These are phyloP conservation scores for Archips xylosteana DNA, from an alignment of 2,888 invertebrate species.

Conservation along the genomic window DNA sequence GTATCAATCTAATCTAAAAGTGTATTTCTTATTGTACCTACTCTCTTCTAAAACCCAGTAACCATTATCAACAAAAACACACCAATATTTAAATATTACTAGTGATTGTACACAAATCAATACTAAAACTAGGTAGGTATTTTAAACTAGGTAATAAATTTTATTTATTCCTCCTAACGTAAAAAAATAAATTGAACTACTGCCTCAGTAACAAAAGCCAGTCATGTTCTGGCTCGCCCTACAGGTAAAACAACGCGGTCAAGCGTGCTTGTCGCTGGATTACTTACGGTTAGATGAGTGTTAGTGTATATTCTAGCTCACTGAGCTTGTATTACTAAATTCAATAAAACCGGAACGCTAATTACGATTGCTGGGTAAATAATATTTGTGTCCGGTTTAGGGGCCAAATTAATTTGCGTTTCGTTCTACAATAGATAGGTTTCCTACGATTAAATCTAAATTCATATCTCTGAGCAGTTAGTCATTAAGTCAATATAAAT, in stretches of 20 bases:
- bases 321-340: background rate
- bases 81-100: background rate
- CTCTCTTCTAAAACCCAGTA: background rate
- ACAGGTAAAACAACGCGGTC: background rate
- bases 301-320: background rate
- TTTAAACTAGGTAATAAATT: background rate
- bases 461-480: slow-evolving; percentile 8
- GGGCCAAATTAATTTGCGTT: slow-evolving; percentile 48
- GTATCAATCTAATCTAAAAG: background rate
- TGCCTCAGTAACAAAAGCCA: background rate
- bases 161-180: background rate
- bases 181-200: background rate
- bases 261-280: background rate
- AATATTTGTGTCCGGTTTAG: slow-evolving; percentile 43
- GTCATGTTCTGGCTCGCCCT: background rate
- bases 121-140: slow-evolving; percentile 3
- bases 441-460: slow-evolving; percentile 29
- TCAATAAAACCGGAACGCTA: background rate
- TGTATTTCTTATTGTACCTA: background rate
- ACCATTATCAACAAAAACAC: background rate
- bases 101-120: slow-evolving; percentile 7
- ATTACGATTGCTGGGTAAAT: slow-evolving; percentile 23
- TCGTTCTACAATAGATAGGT: slow-evolving; percentile 36
- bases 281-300: background rate
- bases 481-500: slow-evolving; percentile 19